Evolutionary conservation across 1,140 invertebrate genomes (phyloP).

Genomic region (Drosophila chauvacae): DNA sequence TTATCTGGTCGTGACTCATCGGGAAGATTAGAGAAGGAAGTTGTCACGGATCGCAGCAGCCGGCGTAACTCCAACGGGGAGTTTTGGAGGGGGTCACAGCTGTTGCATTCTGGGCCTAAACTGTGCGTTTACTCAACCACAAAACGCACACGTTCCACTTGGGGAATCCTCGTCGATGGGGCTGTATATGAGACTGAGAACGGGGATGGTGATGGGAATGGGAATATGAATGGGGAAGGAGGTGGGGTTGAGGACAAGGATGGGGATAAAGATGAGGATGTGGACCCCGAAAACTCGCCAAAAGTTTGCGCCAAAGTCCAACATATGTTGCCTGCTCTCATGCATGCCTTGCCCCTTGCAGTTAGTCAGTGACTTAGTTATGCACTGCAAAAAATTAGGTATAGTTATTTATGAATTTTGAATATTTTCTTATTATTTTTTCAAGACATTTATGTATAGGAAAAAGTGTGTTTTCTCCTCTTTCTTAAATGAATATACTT

Average conservation of each 20-base stretch:
- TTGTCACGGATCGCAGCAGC: conserved; percentile 27
- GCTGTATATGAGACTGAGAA: neutral
- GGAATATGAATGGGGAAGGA: neutral
- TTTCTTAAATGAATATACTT: neutral
- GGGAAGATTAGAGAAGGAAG: conserved; percentile 23
- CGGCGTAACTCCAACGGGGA: conserved; percentile 10
- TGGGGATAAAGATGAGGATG: conserved; percentile 40
- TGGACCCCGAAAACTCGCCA: conserved; percentile 49
- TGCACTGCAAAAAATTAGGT: neutral
- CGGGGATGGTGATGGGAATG: too few relatives aligned
- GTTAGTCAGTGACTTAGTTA: conserved; percentile 46
- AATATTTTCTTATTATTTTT: neutral
- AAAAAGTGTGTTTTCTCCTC: neutral
- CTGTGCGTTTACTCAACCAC: conserved; percentile 73
- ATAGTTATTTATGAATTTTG: neutral
- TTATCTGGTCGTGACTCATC: conserved; percentile 22
- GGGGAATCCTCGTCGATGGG: conserved; percentile 6
- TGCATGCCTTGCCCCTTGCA: conserved; percentile 54
- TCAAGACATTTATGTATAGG: neutral
- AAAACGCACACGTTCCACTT: conserved; percentile 70
- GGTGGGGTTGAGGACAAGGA: neutral
- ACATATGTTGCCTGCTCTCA: conserved; percentile 76
- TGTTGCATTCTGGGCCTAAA: conserved; percentile 76
- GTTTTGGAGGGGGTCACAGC: conserved; percentile 53
- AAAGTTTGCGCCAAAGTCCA: conserved; percentile 74